phyloP scores from a whole-genome alignment of 1,140 invertebrate genomes.

The Hycleus cichorii region DNA sequence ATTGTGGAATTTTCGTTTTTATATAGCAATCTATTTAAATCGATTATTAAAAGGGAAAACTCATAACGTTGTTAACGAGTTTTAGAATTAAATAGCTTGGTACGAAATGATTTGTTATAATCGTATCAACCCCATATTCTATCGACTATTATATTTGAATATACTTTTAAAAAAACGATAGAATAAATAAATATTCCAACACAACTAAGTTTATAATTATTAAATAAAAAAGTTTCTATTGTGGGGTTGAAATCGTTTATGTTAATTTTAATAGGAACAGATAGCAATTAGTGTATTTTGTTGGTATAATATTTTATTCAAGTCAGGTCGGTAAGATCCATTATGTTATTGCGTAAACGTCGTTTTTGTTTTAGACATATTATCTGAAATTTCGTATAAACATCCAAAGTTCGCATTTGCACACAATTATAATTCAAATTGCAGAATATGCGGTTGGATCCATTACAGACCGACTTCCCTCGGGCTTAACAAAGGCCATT shows the following conservation, averaged over 20 bases:
- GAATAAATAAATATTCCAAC: too few species aligned
- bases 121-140: too few species aligned
- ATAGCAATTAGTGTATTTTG: too few species aligned
- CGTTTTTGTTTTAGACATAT: slow-evolving; percentile 17
- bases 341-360: background rate
- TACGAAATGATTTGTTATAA: background rate
- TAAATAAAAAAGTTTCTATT: too few species aligned
- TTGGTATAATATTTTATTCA: too few species aligned
- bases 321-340: too few species aligned
- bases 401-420: slow-evolving; percentile 23
- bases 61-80: slow-evolving; percentile 12
- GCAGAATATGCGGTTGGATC: slow-evolving; percentile 24
- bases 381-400: slow-evolving; percentile 25
- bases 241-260: too few species aligned
- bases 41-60: slow-evolving; percentile 5
- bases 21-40: background rate
- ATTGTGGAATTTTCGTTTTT: too few species aligned
- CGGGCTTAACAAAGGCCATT: slow-evolving; percentile 27
- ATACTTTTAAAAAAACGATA: too few species aligned
- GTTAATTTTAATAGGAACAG: too few species aligned
- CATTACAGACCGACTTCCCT: slow-evolving; percentile 24
- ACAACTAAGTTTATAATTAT: too few species aligned
- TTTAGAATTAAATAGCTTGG: slow-evolving; percentile 12
- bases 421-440: slow-evolving; percentile 28
- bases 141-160: too few species aligned